A percentile compares a stretch with the other conserved stretches of the same genome.
Evolutionary conservation across 1,140 invertebrate genomes (phyloP).

Genomic region (Pomacea maculata): DNA sequence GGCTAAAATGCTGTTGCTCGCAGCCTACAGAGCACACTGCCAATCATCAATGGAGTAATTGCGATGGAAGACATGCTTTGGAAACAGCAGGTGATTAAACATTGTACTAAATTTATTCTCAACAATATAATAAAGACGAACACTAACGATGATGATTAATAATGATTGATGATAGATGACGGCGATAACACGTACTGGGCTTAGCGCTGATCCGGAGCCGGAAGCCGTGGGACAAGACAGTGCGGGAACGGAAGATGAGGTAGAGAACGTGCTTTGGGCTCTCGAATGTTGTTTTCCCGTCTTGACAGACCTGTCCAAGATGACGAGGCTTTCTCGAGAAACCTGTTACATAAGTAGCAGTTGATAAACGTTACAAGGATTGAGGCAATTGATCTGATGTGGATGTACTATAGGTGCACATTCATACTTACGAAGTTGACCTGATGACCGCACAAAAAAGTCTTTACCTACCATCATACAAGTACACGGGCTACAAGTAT

Average conservation of each 20-base stretch:
- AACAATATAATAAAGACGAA: too few species aligned
- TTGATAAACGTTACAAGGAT: not conserved
- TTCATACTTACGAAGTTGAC: not conserved
- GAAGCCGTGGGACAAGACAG: constrained; percentile 18
- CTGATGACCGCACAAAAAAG: not conserved
- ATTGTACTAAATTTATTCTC: too few species aligned
- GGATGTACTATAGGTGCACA: not conserved
- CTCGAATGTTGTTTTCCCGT: constrained; percentile 6
- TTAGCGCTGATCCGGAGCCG: constrained; percentile 13
- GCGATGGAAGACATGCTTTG: too few species aligned
- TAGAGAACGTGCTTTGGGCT: constrained; percentile 27
- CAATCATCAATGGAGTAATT: too few species aligned
- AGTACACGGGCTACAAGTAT: not conserved
- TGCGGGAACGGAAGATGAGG: constrained; percentile 25
- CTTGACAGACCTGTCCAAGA: constrained; percentile 23
- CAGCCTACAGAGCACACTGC: too few species aligned
- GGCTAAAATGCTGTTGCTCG: too few species aligned
- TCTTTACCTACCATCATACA: not conserved
- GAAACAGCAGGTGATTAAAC: too few species aligned
- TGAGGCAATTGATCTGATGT: too few species aligned
- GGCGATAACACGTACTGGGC: constrained; percentile 12
- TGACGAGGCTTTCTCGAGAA: constrained; percentile 2
- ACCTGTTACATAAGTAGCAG: not conserved
- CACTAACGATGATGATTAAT: too few species aligned
- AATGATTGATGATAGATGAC: too few species aligned